Evolutionary conservation across 2,888 invertebrate species (phyloP).

Genomic region (Boloria selene): DNA sequence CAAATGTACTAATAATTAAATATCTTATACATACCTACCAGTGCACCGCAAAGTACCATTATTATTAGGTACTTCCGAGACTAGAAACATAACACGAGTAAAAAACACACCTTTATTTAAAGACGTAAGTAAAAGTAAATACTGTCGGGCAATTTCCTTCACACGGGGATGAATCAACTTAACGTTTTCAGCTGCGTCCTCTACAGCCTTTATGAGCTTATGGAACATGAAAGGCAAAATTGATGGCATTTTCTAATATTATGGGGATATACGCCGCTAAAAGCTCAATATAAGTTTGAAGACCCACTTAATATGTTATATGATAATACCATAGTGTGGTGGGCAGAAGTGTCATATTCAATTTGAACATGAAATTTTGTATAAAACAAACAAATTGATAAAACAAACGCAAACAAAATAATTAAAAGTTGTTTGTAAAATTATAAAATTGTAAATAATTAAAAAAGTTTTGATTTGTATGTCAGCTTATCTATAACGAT

Average conservation of each 20-base stretch:
- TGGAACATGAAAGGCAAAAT: neutral
- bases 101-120: neutral
- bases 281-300: neutral
- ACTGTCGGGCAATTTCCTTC: conserved; percentile 1
- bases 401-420: too few species aligned
- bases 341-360: too few species aligned
- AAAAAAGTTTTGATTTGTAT: too few species aligned
- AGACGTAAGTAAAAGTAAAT: conserved; percentile 1
- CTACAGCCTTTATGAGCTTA: conserved; percentile 2
- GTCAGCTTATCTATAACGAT: too few species aligned
- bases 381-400: too few species aligned
- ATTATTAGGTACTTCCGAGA: neutral
- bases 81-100: neutral
- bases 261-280: neutral
- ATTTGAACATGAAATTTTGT: too few species aligned
- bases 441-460: too few species aligned
- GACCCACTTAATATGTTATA: neutral
- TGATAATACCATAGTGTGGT: neutral
- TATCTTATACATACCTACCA: too few species aligned
- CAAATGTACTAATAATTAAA: too few species aligned
- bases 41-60: too few species aligned
- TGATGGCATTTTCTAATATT: neutral
- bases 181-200: neutral
- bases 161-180: conserved; percentile 5
- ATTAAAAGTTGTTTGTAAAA: too few species aligned